Evolutionary conservation across 1,140 invertebrate species (phyloP).

Genomic region (Bombus haemorrhoidalis): DNA sequence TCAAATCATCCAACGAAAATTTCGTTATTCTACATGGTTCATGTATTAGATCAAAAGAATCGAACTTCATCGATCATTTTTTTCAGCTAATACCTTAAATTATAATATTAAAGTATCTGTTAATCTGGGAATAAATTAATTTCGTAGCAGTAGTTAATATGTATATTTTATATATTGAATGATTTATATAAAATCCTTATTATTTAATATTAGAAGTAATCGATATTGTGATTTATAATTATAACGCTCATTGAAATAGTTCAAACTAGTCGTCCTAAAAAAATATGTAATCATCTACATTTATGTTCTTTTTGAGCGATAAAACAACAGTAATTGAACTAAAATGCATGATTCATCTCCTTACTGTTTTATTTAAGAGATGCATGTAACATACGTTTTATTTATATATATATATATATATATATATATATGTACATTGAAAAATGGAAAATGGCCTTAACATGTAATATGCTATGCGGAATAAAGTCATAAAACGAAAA

Average conservation of each 20-base stretch:
- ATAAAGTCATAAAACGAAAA: not conserved
- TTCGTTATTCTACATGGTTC: not conserved
- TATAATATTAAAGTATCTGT: not conserved
- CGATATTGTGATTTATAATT: not conserved
- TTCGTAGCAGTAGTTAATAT: not conserved
- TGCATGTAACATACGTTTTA: not conserved
- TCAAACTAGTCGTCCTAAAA: too few relatives aligned
- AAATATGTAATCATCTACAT: not conserved
- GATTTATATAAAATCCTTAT: not conserved
- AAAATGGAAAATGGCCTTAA: slow-evolving; percentile 29
- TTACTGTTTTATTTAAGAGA: slow-evolving; percentile 3
- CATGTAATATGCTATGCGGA: not conserved
- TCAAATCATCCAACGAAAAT: not conserved
- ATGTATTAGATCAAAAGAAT: not conserved
- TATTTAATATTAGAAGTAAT: not conserved
- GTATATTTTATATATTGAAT: not conserved
- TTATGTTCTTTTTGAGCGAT: not conserved
- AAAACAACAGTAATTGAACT: not conserved
- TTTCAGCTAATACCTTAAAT: not conserved
- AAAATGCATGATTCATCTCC: not conserved
- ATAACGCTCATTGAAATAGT: not conserved
- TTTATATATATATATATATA: not conserved
- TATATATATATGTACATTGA: too few relatives aligned
- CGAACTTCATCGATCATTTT: not conserved
- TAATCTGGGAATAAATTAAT: not conserved